Percentiles rank a stretch among this genome's conserved stretches.
Evolutionary conservation across 2,888 invertebrate species (phyloP).

Genomic region (Rotaria macrura): DNA sequence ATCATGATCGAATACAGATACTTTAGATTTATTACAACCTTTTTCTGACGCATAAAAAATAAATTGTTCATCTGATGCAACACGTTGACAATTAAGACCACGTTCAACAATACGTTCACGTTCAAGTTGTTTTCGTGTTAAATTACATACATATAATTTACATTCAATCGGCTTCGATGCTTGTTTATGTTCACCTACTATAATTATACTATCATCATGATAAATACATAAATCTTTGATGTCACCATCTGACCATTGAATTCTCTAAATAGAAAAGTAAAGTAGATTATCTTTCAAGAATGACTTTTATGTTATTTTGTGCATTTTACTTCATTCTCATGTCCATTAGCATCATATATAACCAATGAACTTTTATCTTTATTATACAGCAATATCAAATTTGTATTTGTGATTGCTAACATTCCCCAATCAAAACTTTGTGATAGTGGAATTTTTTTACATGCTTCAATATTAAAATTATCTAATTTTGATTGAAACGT

Average conservation of each 20-base stretch:
- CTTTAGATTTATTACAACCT: slow-evolving; percentile 20
- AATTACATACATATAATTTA: slow-evolving; percentile 21
- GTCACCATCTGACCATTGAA: slow-evolving; percentile 19
- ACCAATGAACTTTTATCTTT: slow-evolving; percentile 22
- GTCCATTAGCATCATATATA: slow-evolving; percentile 13
- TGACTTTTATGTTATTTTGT: neutral
- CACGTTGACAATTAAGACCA: slow-evolving; percentile 20
- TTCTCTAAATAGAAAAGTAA: neutral
- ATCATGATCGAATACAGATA: slow-evolving; percentile 1
- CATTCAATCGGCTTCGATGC: slow-evolving; percentile 17
- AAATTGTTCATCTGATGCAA: neutral
- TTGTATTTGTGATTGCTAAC: slow-evolving; percentile 12
- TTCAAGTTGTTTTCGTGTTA: slow-evolving; percentile 16
- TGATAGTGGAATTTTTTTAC: neutral
- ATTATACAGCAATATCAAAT: slow-evolving; percentile 13
- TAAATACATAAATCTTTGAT: slow-evolving; percentile 21
- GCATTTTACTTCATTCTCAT: slow-evolving; percentile 5
- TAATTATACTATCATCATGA: slow-evolving; percentile 20
- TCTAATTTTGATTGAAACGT: neutral
- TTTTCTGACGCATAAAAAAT: slow-evolving; percentile 16
- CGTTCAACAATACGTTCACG: slow-evolving; percentile 16
- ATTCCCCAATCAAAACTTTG: slow-evolving; percentile 21
- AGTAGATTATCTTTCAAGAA: neutral
- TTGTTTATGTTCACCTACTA: slow-evolving; percentile 18
- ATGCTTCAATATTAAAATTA: slow-evolving; percentile 1